Percentiles rank a stretch among this genome's conserved stretches.
phyloP scores from a whole-genome alignment of 2,888 invertebrate species.

The Cylindroiulus punctatus region DNA sequence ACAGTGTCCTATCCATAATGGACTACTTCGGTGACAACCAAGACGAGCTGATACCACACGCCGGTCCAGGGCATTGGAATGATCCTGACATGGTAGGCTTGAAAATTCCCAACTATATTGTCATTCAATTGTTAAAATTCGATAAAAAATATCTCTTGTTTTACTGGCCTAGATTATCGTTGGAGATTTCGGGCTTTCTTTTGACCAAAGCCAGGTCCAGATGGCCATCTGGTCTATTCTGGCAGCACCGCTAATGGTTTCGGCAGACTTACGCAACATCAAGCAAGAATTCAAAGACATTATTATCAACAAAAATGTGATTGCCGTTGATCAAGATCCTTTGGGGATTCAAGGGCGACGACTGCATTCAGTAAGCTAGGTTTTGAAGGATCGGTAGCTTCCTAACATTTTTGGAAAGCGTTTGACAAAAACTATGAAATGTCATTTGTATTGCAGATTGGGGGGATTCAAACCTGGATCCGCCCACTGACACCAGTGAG shows the following conservation, averaged over 20 bases:
- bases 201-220: slow-evolving; percentile 74
- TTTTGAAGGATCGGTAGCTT: background rate
- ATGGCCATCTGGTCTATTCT: slow-evolving; percentile 79
- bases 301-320: slow-evolving; percentile 72
- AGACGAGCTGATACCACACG: slow-evolving; percentile 86
- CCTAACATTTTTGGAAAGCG: background rate
- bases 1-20: slow-evolving; percentile 88
- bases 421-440: background rate
- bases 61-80: slow-evolving; percentile 97
- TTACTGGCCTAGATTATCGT: slow-evolving; percentile 80
- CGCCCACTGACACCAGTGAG: slow-evolving; percentile 82
- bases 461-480: slow-evolving; percentile 88
- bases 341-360: slow-evolving; percentile 73
- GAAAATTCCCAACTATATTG: too few relatives aligned
- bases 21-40: slow-evolving; percentile 96
- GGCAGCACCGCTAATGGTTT: slow-evolving; percentile 77
- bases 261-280: slow-evolving; percentile 73
- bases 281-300: slow-evolving; percentile 71
- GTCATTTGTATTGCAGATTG: background rate
- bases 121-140: too few relatives aligned
- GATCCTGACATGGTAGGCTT: slow-evolving; percentile 91
- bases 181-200: slow-evolving; percentile 75
- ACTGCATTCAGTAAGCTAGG: slow-evolving; percentile 60
- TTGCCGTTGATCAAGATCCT: slow-evolving; percentile 75
- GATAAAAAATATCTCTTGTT: background rate